Conservation (phyloP, 2,797 vertebrate genomes). For the Phalloptychus januarius region DNA sequence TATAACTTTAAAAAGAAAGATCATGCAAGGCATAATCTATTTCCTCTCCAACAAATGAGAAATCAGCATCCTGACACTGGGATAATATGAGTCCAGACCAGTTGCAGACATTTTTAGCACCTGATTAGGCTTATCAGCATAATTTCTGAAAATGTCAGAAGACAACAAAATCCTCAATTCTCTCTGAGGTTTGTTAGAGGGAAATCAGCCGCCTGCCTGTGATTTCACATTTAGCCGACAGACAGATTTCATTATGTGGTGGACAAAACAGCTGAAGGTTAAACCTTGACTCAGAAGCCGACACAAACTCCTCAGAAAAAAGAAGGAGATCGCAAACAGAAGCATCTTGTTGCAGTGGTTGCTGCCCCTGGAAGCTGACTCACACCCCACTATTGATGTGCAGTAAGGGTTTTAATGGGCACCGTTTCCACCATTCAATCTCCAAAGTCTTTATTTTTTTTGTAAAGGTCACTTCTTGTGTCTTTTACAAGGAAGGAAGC, state of each 20-base stretch:
- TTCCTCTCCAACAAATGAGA: not conserved
- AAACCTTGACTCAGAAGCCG: slow-evolving; percentile 33
- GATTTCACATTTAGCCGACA: slow-evolving; percentile 32
- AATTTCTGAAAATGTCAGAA: slow-evolving; percentile 42
- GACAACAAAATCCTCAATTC: slow-evolving; percentile 11
- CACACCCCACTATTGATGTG: slow-evolving; percentile 41
- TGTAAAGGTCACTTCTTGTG: slow-evolving; percentile 11
- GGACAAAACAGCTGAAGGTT: slow-evolving; percentile 51
- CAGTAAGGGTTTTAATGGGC: slow-evolving; percentile 23
- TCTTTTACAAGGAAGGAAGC: not conserved
- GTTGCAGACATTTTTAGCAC: slow-evolving; percentile 21
- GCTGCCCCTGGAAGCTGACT: slow-evolving; percentile 22
- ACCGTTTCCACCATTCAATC: slow-evolving; percentile 24
- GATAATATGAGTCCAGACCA: not conserved
- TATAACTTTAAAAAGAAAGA: not conserved
- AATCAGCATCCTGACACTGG: not conserved
- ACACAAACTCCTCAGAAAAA: slow-evolving; percentile 11
- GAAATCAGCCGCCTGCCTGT: slow-evolving; percentile 6
- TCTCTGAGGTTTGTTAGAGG: slow-evolving; percentile 11
- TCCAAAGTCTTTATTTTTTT: slow-evolving; percentile 2
- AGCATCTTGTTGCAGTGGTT: slow-evolving; percentile 21
- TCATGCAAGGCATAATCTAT: not conserved
- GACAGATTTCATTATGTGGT: slow-evolving; percentile 42
- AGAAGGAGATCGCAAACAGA: slow-evolving; percentile 7
- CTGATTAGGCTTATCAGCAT: slow-evolving; percentile 15